phyloP scores from a whole-genome alignment of 2,888 invertebrate genomes.

The Apoda limacodes region DNA sequence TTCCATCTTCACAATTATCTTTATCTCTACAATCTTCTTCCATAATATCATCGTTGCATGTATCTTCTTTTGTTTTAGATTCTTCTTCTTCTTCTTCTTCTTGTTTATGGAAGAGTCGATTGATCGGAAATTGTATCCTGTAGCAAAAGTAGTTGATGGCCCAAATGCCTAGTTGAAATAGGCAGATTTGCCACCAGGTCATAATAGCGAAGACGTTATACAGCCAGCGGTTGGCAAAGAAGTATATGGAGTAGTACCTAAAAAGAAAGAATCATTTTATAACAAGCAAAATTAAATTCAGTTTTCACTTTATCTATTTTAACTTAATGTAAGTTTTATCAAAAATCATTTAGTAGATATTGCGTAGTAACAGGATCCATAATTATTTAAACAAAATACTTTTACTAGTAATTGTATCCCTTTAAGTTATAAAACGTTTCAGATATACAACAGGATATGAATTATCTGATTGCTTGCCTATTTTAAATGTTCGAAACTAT shows the following conservation, averaged over 20 bases:
- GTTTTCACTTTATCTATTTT: too few species aligned
- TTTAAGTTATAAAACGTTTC: too few species aligned
- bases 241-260: constrained; percentile 58
- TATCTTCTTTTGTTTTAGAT: too few species aligned
- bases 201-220: constrained; percentile 64
- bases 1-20: constrained; percentile 14
- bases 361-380: too few species aligned
- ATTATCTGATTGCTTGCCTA: too few species aligned
- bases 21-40: constrained; percentile 10
- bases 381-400: too few species aligned
- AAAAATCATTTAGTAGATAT: too few species aligned
- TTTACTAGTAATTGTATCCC: too few species aligned
- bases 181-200: constrained; percentile 60
- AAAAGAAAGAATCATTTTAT: constrained; percentile 18
- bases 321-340: too few species aligned
- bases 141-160: constrained; percentile 41
- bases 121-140: constrained; percentile 45
- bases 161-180: constrained; percentile 49
- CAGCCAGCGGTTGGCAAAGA: constrained; percentile 54
- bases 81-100: neutral
- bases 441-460: too few species aligned
- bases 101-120: constrained; percentile 39
- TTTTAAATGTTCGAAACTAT: too few species aligned
- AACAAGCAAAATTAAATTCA: too few species aligned
- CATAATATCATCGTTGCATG: constrained; percentile 6